Percentiles rank a stretch among this genome's conserved stretches.
Evolutionary conservation across 2,797 vertebrate genomes (phyloP).

Genomic region (Ptychobarbus kaznakovi): DNA sequence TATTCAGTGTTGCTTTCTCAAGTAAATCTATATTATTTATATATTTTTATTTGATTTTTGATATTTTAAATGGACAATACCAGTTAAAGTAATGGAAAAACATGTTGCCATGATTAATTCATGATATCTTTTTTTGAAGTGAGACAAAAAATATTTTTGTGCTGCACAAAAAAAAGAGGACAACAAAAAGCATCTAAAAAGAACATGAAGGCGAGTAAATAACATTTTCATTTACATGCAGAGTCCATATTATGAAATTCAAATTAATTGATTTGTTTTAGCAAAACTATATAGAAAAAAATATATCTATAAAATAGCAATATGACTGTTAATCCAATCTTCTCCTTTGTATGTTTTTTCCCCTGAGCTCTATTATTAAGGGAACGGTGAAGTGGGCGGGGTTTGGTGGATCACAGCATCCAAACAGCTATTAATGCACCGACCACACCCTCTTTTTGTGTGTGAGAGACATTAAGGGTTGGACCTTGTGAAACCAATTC

Average conservation of each 20-base stretch:
- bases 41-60: too few species aligned
- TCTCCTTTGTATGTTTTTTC: neutral
- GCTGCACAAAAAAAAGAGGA: neutral
- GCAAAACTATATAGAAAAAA: too few species aligned
- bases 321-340: neutral
- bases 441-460: slow-evolving; percentile 38
- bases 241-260: neutral
- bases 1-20: neutral
- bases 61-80: neutral
- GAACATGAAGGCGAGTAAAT: neutral
- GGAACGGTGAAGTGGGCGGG: neutral
- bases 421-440: slow-evolving; percentile 4
- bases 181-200: neutral
- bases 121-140: neutral
- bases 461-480: slow-evolving; percentile 41
- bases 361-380: neutral
- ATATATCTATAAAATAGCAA: neutral
- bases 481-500: slow-evolving; percentile 48
- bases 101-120: neutral
- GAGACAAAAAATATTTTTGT: neutral
- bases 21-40: neutral
- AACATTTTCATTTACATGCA: neutral
- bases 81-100: neutral
- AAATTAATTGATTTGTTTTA: neutral
- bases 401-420: too few species aligned